These are phyloP conservation scores for Phrixothrix hirtus DNA, from an alignment of 2,888 invertebrate genomes.

Conservation along the genomic window DNA sequence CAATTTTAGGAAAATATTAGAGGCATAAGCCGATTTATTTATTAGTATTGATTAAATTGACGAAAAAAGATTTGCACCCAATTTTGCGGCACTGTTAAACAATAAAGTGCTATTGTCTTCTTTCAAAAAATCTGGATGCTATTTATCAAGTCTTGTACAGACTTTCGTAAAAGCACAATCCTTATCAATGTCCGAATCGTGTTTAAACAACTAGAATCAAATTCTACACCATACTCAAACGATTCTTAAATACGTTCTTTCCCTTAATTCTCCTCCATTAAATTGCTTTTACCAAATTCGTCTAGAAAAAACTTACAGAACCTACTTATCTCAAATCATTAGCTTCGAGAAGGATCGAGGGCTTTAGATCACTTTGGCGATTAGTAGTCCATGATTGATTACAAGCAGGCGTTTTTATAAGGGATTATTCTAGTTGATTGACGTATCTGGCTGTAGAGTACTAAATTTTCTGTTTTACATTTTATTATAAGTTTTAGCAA, in stretches of 20 bases:
- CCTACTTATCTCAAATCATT: conserved; percentile 35
- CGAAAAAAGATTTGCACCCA: too few relatives aligned
- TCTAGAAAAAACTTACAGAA: conserved; percentile 16
- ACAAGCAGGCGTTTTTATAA: conserved; percentile 32
- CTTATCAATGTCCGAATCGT: too few relatives aligned
- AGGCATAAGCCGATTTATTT: too few relatives aligned
- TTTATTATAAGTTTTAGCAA: too few relatives aligned
- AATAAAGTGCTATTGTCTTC: too few relatives aligned
- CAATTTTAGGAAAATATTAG: too few relatives aligned
- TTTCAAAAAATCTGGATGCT: too few relatives aligned
- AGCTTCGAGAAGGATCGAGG: conserved; percentile 32
- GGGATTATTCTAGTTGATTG: conserved; percentile 31
- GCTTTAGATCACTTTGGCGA: conserved; percentile 33
- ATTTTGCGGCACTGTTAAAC: too few relatives aligned
- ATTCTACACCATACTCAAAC: not conserved
- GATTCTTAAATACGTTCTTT: not conserved
- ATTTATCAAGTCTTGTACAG: not conserved
- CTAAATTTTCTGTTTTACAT: too few relatives aligned
- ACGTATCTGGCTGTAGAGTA: conserved; percentile 22
- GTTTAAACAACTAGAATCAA: not conserved
- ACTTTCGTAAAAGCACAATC: too few relatives aligned
- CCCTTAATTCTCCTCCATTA: conserved; percentile 1
- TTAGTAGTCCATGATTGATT: conserved; percentile 35
- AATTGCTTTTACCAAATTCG: conserved; percentile 10
- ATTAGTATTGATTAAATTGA: too few relatives aligned